These are phyloP conservation scores for Nomada goodeniana DNA, from an alignment of 2,888 invertebrate genomes.

Conservation along the genomic window DNA sequence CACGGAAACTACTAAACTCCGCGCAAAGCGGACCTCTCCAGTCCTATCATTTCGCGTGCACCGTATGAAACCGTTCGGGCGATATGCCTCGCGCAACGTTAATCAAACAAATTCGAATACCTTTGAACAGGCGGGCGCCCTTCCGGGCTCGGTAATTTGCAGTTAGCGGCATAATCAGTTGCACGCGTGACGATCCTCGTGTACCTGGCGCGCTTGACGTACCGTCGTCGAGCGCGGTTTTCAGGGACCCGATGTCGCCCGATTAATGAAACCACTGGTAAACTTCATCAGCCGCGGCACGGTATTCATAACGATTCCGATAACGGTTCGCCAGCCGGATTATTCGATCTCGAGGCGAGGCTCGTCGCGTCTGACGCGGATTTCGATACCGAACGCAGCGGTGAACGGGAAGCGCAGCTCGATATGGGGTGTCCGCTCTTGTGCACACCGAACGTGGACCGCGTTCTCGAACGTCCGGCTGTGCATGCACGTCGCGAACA, in stretches of 20 bases:
- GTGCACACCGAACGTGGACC: constrained; percentile 10
- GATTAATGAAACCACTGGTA: constrained; percentile 47
- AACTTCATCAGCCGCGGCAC: constrained; percentile 51
- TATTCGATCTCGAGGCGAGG: constrained; percentile 65
- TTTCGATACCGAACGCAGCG: constrained; percentile 59
- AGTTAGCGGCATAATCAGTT: constrained; percentile 51
- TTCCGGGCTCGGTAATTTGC: constrained; percentile 17
- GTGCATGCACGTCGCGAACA: constrained; percentile 32
- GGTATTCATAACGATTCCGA: constrained; percentile 56
- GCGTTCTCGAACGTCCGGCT: not conserved
- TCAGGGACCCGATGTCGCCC: constrained; percentile 24
- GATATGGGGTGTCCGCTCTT: constrained; percentile 26
- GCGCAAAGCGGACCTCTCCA: no score
- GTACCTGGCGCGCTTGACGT: constrained; percentile 8
- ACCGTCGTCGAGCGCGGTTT: constrained; percentile 50
- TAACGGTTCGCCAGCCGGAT: constrained; percentile 55
- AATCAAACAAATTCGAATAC: constrained; percentile 21
- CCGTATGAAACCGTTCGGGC: not conserved
- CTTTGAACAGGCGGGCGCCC: constrained; percentile 27
- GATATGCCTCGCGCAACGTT: not conserved
- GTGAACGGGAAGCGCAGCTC: constrained; percentile 53
- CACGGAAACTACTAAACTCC: no score
- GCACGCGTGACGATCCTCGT: constrained; percentile 51
- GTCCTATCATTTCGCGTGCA: not conserved
- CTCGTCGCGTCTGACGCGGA: not conserved